Conservation (phyloP, 1,140 invertebrate genomes). For the Aleiodes sp. region DNA sequence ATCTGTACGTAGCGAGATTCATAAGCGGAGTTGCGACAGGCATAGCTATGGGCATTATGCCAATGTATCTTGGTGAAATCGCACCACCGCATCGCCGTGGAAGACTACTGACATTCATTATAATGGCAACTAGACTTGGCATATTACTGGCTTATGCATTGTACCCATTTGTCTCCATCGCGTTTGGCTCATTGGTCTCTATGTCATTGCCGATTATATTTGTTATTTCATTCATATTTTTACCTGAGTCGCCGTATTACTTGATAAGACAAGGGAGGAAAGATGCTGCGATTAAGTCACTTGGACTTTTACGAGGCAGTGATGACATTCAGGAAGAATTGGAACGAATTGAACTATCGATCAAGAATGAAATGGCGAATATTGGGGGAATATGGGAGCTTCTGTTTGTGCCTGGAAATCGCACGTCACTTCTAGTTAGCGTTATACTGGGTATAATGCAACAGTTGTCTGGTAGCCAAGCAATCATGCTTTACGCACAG, state of each 20-base stretch:
- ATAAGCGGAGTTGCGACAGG: slow-evolving; percentile 72
- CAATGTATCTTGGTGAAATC: slow-evolving; percentile 73
- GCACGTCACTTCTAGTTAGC: slow-evolving; percentile 71
- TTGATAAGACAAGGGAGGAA: slow-evolving; percentile 67
- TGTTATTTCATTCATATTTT: slow-evolving; percentile 69
- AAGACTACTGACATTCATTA: slow-evolving; percentile 71
- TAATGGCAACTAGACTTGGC: slow-evolving; percentile 67
- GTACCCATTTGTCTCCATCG: slow-evolving; percentile 69
- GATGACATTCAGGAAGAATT: slow-evolving; percentile 70
- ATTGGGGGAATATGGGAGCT: slow-evolving; percentile 68
- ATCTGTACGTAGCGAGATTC: slow-evolving; percentile 44
- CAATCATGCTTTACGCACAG: slow-evolving; percentile 76
- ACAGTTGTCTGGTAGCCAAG: slow-evolving; percentile 77
- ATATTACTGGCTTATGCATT: slow-evolving; percentile 73
- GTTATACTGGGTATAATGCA: slow-evolving; percentile 74
- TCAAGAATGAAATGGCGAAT: slow-evolving; percentile 68
- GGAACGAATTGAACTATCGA: slow-evolving; percentile 68
- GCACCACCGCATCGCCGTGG: slow-evolving; percentile 73
- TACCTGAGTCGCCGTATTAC: slow-evolving; percentile 81
- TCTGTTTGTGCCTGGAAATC: slow-evolving; percentile 67
- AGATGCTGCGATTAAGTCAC: slow-evolving; percentile 68
- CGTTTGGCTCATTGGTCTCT: slow-evolving; percentile 67
- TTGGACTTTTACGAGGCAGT: slow-evolving; percentile 69
- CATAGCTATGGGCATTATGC: slow-evolving; percentile 69
- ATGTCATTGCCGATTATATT: slow-evolving; percentile 68